Conservation (phyloP, 1,140 invertebrate genomes). For the Drosophila tani region DNA sequence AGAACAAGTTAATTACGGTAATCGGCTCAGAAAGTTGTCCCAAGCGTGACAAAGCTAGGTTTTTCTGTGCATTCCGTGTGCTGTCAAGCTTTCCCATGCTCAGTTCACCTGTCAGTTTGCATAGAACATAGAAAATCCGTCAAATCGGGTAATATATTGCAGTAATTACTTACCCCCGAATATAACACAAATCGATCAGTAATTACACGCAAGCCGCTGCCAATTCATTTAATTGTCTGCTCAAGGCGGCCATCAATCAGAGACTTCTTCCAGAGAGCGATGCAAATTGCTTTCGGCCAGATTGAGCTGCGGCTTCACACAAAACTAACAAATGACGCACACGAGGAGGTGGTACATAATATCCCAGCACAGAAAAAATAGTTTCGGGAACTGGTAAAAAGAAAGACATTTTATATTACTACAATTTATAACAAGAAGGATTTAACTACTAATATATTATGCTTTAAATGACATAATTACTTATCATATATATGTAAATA, state of each 20-base stretch:
- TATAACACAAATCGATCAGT: constrained; percentile 37
- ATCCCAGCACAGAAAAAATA: constrained; percentile 1
- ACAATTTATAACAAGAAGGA: too few relatives aligned
- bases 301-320: constrained; percentile 67
- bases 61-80: constrained; percentile 38
- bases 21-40: constrained; percentile 41
- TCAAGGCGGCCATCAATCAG: constrained; percentile 49
- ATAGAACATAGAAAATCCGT: constrained; percentile 9
- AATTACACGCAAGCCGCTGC: constrained; percentile 47
- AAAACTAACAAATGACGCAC: constrained; percentile 76
- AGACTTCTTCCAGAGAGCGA: constrained; percentile 25
- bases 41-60: constrained; percentile 28
- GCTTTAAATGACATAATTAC: too few relatives aligned
- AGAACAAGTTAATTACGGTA: constrained; percentile 54
- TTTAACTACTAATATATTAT: too few relatives aligned
- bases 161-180: constrained; percentile 41
- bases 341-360: constrained; percentile 32
- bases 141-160: constrained; percentile 21
- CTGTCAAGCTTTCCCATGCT: constrained; percentile 23
- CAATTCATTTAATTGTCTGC: constrained; percentile 47
- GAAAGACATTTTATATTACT: background rate
- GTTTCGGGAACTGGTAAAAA: background rate
- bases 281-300: constrained; percentile 61
- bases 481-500: too few relatives aligned
- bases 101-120: constrained; percentile 33